A percentile compares a stretch with the other conserved stretches of the same genome.
Evolutionary conservation across 1,140 invertebrate species (phyloP).

Genomic region (Adelges cooleyi): DNA sequence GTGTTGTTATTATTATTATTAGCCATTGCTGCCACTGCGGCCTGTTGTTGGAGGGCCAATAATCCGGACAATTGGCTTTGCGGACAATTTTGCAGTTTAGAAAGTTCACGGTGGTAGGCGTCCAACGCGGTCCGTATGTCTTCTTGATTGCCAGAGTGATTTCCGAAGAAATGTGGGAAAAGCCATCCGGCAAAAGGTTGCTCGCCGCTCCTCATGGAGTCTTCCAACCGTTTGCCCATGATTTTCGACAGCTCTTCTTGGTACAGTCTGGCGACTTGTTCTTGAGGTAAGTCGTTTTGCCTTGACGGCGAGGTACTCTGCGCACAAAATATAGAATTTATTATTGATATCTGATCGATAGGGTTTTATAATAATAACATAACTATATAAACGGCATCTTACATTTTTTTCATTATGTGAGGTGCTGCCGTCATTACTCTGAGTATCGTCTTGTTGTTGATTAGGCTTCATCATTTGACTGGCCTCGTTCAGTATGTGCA

Average conservation of each 20-base stretch:
- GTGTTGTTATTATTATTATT: slow-evolving; percentile 28
- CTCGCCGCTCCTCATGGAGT: slow-evolving; percentile 36
- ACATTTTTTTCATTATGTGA: slow-evolving; percentile 47
- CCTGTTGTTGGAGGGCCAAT: slow-evolving; percentile 23
- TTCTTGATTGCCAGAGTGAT: slow-evolving; percentile 54
- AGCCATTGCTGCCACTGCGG: slow-evolving; percentile 7
- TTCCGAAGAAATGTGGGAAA: slow-evolving; percentile 67
- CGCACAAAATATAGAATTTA: slow-evolving; percentile 14
- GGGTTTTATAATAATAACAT: background rate
- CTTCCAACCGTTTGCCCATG: slow-evolving; percentile 64
- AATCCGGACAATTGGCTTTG: slow-evolving; percentile 28
- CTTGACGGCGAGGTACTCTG: slow-evolving; percentile 41
- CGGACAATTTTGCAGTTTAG: slow-evolving; percentile 48
- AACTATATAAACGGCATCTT: background rate
- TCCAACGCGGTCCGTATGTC: slow-evolving; percentile 79
- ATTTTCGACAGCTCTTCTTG: slow-evolving; percentile 90
- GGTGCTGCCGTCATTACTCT: slow-evolving; percentile 67
- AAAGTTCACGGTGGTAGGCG: slow-evolving; percentile 81
- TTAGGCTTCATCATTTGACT: slow-evolving; percentile 50
- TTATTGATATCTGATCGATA: background rate
- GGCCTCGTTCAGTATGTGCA: slow-evolving; percentile 85
- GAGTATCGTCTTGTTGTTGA: slow-evolving; percentile 46
- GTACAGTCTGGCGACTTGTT: slow-evolving; percentile 93
- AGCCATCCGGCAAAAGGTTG: slow-evolving; percentile 48
- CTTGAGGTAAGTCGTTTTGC: slow-evolving; percentile 82